Evolutionary conservation across 2,797 vertebrate species (phyloP).

Genomic region (Peromyscus attwateri): DNA sequence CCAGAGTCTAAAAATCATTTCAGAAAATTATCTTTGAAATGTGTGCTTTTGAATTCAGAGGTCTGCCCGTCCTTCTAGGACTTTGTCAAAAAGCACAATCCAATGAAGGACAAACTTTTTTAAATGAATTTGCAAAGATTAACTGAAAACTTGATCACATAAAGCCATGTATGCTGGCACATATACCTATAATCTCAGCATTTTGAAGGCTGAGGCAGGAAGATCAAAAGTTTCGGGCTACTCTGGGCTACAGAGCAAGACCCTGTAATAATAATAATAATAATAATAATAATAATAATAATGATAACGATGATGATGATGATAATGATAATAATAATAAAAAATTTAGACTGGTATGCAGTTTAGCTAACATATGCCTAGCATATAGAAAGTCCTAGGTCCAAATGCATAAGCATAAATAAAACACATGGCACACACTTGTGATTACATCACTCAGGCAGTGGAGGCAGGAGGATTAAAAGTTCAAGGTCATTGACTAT

Average conservation of each 20-base stretch:
- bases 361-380: neutral
- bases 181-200: neutral
- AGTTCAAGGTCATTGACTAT: neutral
- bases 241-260: neutral
- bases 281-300: neutral
- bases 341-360: neutral
- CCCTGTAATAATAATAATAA: neutral
- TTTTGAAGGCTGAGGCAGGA: neutral
- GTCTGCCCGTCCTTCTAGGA: slow-evolving; percentile 1
- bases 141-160: slow-evolving; percentile 73
- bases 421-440: too few species aligned
- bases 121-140: slow-evolving; percentile 56
- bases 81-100: slow-evolving; percentile 64
- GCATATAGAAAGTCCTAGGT: neutral
- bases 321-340: too few species aligned
- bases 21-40: neutral
- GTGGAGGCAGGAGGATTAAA: neutral
- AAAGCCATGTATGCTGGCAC: neutral
- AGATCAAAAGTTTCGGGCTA: neutral
- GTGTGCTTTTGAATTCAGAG: neutral
- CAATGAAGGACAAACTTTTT: slow-evolving; percentile 44
- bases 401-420: neutral
- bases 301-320: neutral
- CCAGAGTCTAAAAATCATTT: neutral
- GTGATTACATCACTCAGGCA: neutral